Conservation (phyloP, 2,888 invertebrate genomes). For the Seladonia tumulorum region DNA sequence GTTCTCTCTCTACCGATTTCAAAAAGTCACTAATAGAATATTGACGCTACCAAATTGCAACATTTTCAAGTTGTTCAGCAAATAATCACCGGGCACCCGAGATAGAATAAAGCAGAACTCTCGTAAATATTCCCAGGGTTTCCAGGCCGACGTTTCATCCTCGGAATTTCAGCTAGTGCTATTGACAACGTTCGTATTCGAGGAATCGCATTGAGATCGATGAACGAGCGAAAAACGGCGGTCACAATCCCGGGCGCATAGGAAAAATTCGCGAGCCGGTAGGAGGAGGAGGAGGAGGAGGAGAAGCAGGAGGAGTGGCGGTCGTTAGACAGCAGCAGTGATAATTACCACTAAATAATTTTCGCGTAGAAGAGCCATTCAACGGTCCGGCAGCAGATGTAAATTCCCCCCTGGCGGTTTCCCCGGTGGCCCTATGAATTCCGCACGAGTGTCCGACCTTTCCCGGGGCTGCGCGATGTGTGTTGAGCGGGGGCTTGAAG, state of each 20-base stretch:
- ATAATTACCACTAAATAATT: conserved; percentile 83
- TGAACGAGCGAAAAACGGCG: background rate
- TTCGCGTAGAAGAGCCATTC: conserved; percentile 73
- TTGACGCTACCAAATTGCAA: too few species aligned
- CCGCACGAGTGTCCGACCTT: conserved; percentile 81
- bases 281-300: conserved; percentile 8
- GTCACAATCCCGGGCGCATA: background rate
- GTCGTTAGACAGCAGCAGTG: conserved; percentile 73
- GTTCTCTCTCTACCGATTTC: too few species aligned
- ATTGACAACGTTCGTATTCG: background rate
- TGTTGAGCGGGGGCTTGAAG: conserved; percentile 76
- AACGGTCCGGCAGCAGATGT: conserved; percentile 74
- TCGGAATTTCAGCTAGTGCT: background rate
- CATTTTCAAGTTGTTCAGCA: too few species aligned
- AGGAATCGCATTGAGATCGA: background rate
- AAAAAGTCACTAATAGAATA: too few species aligned
- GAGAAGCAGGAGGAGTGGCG: conserved; percentile 57
- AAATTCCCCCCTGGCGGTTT: conserved; percentile 72
- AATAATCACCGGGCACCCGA: too few species aligned
- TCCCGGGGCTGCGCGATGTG: conserved; percentile 68
- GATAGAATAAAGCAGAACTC: background rate
- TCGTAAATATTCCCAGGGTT: background rate
- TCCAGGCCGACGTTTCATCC: background rate
- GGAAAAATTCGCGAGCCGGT: background rate
- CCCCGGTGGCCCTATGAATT: conserved; percentile 77